Evolutionary conservation across 2,888 invertebrate genomes (phyloP), one percentile per base, ranked within the genome.

Genomic region (Eledona agricola): DNA sequence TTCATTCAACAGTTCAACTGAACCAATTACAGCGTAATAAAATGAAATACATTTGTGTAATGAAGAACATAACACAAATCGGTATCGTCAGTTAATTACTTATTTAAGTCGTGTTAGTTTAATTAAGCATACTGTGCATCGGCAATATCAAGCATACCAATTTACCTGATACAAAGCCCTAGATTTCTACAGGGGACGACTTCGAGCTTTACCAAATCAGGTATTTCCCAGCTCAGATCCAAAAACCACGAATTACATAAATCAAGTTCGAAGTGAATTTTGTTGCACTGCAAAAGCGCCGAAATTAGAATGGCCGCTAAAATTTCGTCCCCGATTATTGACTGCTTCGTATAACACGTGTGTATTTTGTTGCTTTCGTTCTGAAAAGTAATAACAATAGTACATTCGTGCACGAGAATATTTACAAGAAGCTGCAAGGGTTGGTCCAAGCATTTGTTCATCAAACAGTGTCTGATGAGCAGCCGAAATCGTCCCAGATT

Each of bases 291-390:
- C 34, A 79, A 66, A 19, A 84, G 65, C 9, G 82, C 79, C 0
- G 84, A 84, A 43, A 82, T 63, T 45, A 83, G 76, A 63, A 84
- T 82, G 71, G 83, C 80, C 0, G 77, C 74, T 12, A 86, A 67
- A 59, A 86, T 86, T 72, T 84, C 84, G 74, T 86, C 81, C 4
- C 84, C 85, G 11, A 85, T 66, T 45, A 85, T 81, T 1, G 79
- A 79, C 59, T 76, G 76, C 42, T 70, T 63, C 57, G 70, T 52
- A 51, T 77, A 71, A 65, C 76, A 58, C 10, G 50, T 26, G 16
- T 59, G 53, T 23, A 38, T 58, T 51, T 64, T 65, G 16, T 61
- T 51, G 35, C 57, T 50, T 20, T 58, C 53, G n/a, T 58, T 28
- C 64, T 65, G 29, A 32, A 61, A 60, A n/a, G 28, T 16, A 17